Base-by-base conservation (phyloP, 2,113 vertebrate genomes). In the Nansenia antarctica region DNA sequence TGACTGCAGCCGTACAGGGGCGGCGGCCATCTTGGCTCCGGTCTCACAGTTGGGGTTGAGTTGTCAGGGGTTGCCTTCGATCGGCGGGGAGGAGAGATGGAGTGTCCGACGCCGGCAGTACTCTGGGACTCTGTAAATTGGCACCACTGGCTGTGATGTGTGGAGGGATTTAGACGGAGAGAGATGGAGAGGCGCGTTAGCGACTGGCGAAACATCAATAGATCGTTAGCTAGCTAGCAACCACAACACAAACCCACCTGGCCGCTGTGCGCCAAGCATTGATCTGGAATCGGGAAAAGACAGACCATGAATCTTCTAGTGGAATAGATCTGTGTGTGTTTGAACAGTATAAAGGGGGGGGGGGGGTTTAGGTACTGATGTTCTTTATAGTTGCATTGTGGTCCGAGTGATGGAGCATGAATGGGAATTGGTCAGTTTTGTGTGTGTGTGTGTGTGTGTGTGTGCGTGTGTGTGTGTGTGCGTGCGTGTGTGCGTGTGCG, bases 41-140 rank as follows among this genome's bases (percentile, higher is more conserved):
- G 27, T 31, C 22, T n/a, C 62, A n/a, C 30, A 55, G n/a, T 49
- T 49, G n/a, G 42, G 62, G 42, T 65, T 22, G 62, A 65, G 62
- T 52, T 65, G 62, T 65, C 62, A 52, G 62, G 49, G 45, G 27
- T n/a, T n/a, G 62, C 12, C 27, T 49, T 65, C 45, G 8, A 64
- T 64, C 39, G 26, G 9, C 27, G 1, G 6, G 18, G 15, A 20
- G 18, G 45, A 52, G 45, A 52, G 9, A 52, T 52, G 62, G 22
- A 52, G 62, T 32, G 42, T 18, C 31, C 26, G 15, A 42, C n/a
- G 12, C 62, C 32, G 42, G 29, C 45, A 32, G 42, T n/a, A 22
- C 45, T 45, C 26, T 45, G n/a, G 24, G 39, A n/a, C 62, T 52
- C 9, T 30, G 8, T 49, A 65, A 65, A 65, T 65, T 49, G 62